Conservation (phyloP, 2,113 vertebrate species). For the Lophochroa leadbeateri region DNA sequence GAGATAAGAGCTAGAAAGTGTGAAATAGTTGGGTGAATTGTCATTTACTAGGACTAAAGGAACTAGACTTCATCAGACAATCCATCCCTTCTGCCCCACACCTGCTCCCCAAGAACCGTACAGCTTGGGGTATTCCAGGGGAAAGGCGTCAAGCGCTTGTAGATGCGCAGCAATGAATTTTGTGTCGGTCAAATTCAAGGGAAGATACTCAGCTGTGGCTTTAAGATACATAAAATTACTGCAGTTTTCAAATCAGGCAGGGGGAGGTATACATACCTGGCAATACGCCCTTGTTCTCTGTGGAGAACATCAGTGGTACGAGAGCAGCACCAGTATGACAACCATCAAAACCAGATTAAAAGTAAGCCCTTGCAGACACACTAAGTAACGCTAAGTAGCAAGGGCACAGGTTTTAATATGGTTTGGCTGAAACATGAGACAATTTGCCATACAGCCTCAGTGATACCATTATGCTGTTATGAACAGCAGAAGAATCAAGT, state of each 20-base stretch:
- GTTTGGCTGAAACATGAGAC: background rate
- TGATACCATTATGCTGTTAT: conserved; percentile 28
- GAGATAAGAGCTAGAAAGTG: background rate
- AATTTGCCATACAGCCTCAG: background rate
- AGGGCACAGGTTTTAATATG: background rate
- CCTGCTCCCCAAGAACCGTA: background rate
- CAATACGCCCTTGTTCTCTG: background rate
- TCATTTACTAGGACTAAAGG: background rate
- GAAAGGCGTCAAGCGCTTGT: background rate
- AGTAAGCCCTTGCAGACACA: background rate
- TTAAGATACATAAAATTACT: background rate
- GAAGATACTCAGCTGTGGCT: background rate
- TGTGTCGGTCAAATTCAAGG: background rate
- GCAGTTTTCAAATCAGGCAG: background rate
- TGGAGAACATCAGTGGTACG: background rate
- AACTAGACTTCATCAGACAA: background rate
- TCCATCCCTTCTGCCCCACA: background rate
- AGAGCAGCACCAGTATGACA: background rate
- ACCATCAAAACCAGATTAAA: background rate
- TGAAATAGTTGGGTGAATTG: background rate
- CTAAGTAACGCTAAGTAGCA: background rate
- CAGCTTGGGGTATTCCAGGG: background rate
- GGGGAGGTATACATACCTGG: background rate
- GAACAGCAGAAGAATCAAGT: conserved; percentile 44
- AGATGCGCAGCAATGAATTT: background rate